Base-by-base conservation (phyloP, 2,888 invertebrate genomes). In the Clivina fossor region DNA sequence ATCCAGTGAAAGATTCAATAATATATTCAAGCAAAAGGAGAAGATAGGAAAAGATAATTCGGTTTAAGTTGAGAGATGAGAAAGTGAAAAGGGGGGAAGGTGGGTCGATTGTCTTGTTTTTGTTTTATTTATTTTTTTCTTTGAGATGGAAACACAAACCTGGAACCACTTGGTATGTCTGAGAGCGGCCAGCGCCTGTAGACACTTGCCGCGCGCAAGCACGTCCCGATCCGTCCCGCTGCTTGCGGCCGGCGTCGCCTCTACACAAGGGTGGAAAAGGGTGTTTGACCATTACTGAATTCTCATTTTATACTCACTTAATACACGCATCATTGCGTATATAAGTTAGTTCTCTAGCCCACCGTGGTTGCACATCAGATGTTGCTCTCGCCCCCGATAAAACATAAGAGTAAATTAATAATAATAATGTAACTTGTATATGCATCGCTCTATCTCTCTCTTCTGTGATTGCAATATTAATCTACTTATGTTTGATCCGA, bases 81-180 rank as follows among this genome's bases (percentile, higher is more conserved):
- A n/a, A n/a, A n/a, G n/a, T n/a, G n/a, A n/a, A n/a, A n/a, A n/a
- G n/a, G n/a, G n/a, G n/a, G n/a, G n/a, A n/a, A n/a, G n/a, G n/a
- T n/a, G n/a, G n/a, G n/a, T n/a, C n/a, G n/a, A n/a, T n/a, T n/a
- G n/a, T n/a, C n/a, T n/a, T n/a, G n/a, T n/a, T n/a, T n/a, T n/a
- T n/a, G n/a, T n/a, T n/a, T n/a, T n/a, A n/a, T n/a, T n/a, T n/a
- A n/a, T n/a, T n/a, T n/a, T n/a, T n/a, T n/a, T n/a, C n/a, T n/a
- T n/a, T n/a, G n/a, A n/a, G n/a, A n/a, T n/a, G n/a, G 75, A 70
- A 69, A 78, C 78, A 80, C 78, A 85, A 83, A 95, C 95, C 93
- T 98, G 97, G 90, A 98, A 99, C 97, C 98, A 99, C 86, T 99
- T 99, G 84, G 97, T 94, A 88, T 96, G 97, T 83, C 99, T 93